A percentile compares a stretch with the other conserved stretches of the same genome.
These are phyloP conservation scores for Acrocera orbiculus DNA, from an alignment of 2,888 invertebrate species.

Conservation along the genomic window DNA sequence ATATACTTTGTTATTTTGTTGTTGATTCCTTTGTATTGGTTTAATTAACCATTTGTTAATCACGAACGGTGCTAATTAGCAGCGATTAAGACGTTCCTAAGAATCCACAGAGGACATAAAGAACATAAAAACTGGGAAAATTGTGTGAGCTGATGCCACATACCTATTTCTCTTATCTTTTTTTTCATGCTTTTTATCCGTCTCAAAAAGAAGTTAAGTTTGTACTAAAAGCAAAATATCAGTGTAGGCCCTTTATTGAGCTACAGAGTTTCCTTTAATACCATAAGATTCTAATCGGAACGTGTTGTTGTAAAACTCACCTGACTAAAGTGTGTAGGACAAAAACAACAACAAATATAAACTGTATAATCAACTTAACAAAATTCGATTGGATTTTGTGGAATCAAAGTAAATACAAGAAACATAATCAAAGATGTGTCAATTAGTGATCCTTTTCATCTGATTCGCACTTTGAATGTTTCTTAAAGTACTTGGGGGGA, in stretches of 20 bases:
- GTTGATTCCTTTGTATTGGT: not conserved
- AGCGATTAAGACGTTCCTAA: slow-evolving; percentile 8
- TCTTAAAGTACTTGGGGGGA: too few relatives aligned
- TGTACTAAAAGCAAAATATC: not conserved
- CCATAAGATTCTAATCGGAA: not conserved
- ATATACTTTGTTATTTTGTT: too few relatives aligned
- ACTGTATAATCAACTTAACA: too few relatives aligned
- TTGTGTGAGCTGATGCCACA: not conserved
- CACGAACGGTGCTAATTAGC: slow-evolving; percentile 10
- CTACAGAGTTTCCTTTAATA: too few relatives aligned
- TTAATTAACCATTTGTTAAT: slow-evolving; percentile 11
- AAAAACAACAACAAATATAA: not conserved
- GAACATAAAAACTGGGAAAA: too few relatives aligned
- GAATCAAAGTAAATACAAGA: not conserved
- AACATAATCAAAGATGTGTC: slow-evolving; percentile 6
- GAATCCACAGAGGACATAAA: too few relatives aligned
- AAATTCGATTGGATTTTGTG: too few relatives aligned
- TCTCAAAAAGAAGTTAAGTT: too few relatives aligned
- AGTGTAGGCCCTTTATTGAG: not conserved
- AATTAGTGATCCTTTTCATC: too few relatives aligned
- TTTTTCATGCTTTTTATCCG: not conserved
- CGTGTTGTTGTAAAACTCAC: not conserved
- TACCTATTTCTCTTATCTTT: slow-evolving; percentile 6
- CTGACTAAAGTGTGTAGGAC: not conserved
- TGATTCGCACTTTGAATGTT: too few relatives aligned